Conservation (phyloP, 2,113 vertebrate species). For the Craseonycteris thonglongyai region DNA sequence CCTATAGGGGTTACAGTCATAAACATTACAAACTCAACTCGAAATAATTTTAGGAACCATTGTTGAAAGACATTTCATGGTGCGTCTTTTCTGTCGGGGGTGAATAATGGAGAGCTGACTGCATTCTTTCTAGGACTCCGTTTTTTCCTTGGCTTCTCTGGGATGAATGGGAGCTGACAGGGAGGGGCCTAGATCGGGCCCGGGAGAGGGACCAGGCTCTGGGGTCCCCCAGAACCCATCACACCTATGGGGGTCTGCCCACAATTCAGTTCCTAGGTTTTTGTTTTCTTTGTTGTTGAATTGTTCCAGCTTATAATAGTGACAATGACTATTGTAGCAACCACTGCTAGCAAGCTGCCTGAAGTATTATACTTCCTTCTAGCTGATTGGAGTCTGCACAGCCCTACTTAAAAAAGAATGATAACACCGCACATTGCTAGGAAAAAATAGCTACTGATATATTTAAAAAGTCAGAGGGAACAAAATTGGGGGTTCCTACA, state of each 20-base stretch:
- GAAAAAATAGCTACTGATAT: not conserved
- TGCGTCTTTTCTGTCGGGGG: not conserved
- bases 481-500: not conserved
- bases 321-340: not conserved
- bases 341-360: not conserved
- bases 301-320: not conserved
- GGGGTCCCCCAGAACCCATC: not conserved
- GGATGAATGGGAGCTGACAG: not conserved
- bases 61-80: not conserved
- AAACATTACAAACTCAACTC: not conserved
- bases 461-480: not conserved
- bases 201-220: fast-evolving
- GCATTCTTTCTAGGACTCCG: not conserved
- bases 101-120: not conserved
- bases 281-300: not conserved
- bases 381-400: not conserved
- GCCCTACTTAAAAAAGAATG: not conserved
- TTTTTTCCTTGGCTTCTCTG: not conserved
- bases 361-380: not conserved
- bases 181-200: not conserved
- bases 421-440: not conserved
- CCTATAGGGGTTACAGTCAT: not conserved
- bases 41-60: not conserved
- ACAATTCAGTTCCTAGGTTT: not conserved
- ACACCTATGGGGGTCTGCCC: not conserved